Evolutionary conservation across 2,113 vertebrate genomes (phyloP), one percentile per base, ranked within the genome.

Genomic region (Colistium nudipinnis): DNA sequence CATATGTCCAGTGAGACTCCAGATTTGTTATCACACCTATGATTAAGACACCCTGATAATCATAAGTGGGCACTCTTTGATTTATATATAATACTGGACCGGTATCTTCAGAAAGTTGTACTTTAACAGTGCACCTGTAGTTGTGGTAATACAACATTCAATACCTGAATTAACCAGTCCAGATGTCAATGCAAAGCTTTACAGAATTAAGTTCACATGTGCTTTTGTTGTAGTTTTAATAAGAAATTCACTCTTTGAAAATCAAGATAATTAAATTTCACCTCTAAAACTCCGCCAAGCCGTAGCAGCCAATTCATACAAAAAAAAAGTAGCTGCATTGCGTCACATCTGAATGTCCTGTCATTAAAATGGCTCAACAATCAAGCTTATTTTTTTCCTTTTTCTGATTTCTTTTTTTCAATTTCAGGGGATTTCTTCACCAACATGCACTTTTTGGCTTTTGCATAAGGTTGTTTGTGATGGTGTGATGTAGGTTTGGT

Each of bases 261-360:
- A 33, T 12, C 27, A 24, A n/a, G 39, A 53, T 44, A 2, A 8
- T 22, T 16, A 55, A 30, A 35, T 35, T 45, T 53, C 8, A 66
- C 9, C 35, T 59, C 45, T 28, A 3, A 30, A 59, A 9, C n/a
- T 25, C 22, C 28, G 35, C 12, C 25, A 30, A 20, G 7, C 17
- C 25, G 20, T n/a, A 9, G 41, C 14, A 10, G 53, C 36, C 19
- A 45, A 66, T 11, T 14, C 19, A 36, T 16, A 14, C 6, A 6
- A 45, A 2, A 2, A 28, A 4, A 43, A 17, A 19, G 14, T 17
- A 9, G 31, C 14, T 19, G 8, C 35, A n/a, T 53, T 38, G 51
- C 39, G 24, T 25, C 48, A 31, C 63, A 47, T 25, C 64, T 41
- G 49, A 43, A 63, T 25, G 20, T 68, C 48, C 39, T 47, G 49